Evolutionary conservation across 2,888 invertebrate species (phyloP).

Genomic region (Digitonthophagus gazella): DNA sequence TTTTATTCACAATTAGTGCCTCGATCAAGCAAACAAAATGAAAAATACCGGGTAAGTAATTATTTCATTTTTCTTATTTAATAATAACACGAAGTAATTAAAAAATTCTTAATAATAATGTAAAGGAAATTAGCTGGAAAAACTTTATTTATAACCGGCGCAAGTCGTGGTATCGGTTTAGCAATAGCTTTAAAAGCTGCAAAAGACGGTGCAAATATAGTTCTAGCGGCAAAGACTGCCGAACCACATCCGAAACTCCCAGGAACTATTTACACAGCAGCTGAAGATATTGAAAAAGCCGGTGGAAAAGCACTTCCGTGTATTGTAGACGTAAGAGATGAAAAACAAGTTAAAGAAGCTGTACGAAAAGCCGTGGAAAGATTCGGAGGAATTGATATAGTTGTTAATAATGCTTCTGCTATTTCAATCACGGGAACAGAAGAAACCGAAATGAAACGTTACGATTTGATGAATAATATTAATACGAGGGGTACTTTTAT

Average conservation of each 20-base stretch:
- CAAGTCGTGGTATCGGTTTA: conserved; percentile 94
- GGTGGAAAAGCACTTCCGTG: conserved; percentile 87
- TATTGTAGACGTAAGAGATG: conserved; percentile 84
- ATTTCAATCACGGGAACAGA: conserved; percentile 81
- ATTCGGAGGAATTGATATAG: conserved; percentile 95
- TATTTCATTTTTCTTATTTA: not conserved
- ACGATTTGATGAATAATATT: conserved; percentile 93
- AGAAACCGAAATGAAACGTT: conserved; percentile 90
- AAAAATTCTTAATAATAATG: not conserved
- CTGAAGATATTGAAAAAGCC: conserved; percentile 82
- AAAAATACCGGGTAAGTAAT: conserved; percentile 12
- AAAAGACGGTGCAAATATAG: conserved; percentile 87
- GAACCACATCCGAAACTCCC: conserved; percentile 87
- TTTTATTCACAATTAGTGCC: not conserved
- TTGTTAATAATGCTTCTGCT: conserved; percentile 95
- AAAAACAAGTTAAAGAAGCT: conserved; percentile 69
- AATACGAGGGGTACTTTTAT: conserved; percentile 95
- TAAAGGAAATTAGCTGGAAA: conserved; percentile 77
- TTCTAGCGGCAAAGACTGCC: conserved; percentile 89
- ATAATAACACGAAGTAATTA: not conserved
- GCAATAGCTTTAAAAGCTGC: conserved; percentile 92
- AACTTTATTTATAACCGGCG: conserved; percentile 94
- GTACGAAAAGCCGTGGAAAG: conserved; percentile 73
- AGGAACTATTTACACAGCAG: conserved; percentile 88
- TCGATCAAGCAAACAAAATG: not conserved